Evolutionary conservation across 2,888 invertebrate genomes (phyloP), one percentile per base, ranked within the genome.

Genomic region (Caenorhabditis zanzibari): DNA sequence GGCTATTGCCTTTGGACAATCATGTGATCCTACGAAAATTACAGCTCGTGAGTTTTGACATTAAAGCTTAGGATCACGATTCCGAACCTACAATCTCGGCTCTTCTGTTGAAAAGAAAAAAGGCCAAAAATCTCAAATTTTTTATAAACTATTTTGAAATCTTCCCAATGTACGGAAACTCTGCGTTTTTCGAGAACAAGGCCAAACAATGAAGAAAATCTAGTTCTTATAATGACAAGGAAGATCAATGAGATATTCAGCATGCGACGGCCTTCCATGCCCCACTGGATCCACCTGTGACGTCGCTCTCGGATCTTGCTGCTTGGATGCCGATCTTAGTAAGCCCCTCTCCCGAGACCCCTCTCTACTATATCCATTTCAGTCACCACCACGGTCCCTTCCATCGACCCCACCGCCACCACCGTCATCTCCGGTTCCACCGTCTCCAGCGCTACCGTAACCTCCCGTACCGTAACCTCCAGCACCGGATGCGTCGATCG

Each of bases 401-500:
- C 35, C 22, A 22, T 52, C 0, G 64, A 16, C 16, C 32, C 74
- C n/a, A 54, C 61, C 52, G 35, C 74, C 58, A n/a, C 54, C 7
- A 68, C 41, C 32, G 32, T 32, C 22, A 12, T 14, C 1, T 28
- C 41, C 12, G 54, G 64, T n/a, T 22, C 82, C 5, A 59, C 81
- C n/a, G n/a, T 63, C 35, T 77, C 71, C 26, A 71, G 68, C 22
- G 59, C 35, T 38, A 72, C 68, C 14, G 59, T 63, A 16, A 79
- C 75, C 28, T 44, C 82, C 6, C 44, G 32, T 24, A 52, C 66
- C 22, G 47, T 49, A 6, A 52, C 76, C 6, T 61, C 59, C 9
- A 16, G 49, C 61, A 58, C 81, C 19, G 26, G 63, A 28, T 84
- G 84, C 59, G 69, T 73, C 58, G 84, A 84, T 28, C 56, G 61